phyloP scores from a whole-genome alignment of 1,140 invertebrate species.

The Parapsyche elsis region DNA sequence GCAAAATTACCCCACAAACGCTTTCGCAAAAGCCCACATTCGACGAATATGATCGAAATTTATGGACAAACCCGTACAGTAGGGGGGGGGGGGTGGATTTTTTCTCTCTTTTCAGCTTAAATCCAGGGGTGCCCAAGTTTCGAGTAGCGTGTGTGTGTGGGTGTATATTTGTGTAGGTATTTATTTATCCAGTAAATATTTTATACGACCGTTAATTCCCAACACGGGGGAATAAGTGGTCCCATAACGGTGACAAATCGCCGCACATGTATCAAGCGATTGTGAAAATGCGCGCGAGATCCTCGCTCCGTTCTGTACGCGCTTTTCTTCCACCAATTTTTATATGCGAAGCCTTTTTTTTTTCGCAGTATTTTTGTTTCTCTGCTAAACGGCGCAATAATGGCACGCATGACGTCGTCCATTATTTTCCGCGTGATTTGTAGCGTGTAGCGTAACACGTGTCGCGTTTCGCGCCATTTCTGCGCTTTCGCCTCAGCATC shows the following conservation, averaged over 20 bases:
- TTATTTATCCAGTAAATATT: slow-evolving; percentile 6
- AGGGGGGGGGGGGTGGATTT: not conserved
- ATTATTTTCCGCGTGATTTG: slow-evolving; percentile 32
- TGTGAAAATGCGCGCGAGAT: not conserved
- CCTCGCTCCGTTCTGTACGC: not conserved
- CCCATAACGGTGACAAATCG: slow-evolving; percentile 28
- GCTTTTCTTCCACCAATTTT: not conserved
- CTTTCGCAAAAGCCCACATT: not conserved
- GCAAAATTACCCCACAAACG: not conserved
- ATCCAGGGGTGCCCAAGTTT: not conserved
- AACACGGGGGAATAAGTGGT: not conserved
- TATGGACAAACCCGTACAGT: not conserved
- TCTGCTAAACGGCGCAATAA: slow-evolving; percentile 20
- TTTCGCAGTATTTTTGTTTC: not conserved
- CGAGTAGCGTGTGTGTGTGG: not conserved
- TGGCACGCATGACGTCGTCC: slow-evolving; percentile 29
- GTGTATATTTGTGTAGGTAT: not conserved
- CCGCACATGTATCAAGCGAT: slow-evolving; percentile 14
- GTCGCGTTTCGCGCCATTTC: not conserved
- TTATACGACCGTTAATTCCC: slow-evolving; percentile 5
- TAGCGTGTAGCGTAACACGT: slow-evolving; percentile 15
- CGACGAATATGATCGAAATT: not conserved
- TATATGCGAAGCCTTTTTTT: not conserved
- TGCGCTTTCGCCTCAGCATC: not conserved
- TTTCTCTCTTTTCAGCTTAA: not conserved